Conservation (phyloP, 2,888 invertebrate species). For the Drosophila kambysellisi region DNA sequence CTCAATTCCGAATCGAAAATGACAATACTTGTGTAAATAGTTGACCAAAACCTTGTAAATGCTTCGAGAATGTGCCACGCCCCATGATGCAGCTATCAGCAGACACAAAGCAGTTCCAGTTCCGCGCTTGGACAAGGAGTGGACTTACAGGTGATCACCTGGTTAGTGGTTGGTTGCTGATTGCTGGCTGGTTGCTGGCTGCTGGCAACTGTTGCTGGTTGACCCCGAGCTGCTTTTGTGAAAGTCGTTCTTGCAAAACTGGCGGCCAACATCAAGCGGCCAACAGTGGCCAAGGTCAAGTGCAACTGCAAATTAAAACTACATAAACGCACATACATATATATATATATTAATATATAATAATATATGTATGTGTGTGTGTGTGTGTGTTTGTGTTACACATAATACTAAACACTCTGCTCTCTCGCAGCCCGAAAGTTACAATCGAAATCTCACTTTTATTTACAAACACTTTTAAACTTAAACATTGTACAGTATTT, state of each 20-base stretch:
- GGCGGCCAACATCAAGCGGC: slow-evolving; percentile 51
- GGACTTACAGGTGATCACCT: slow-evolving; percentile 41
- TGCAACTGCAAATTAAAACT: slow-evolving; percentile 76
- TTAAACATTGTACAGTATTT: slow-evolving; percentile 73
- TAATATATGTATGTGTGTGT: no score
- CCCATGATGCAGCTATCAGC: slow-evolving; percentile 22
- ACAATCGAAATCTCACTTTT: slow-evolving; percentile 57
- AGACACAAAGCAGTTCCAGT: slow-evolving; percentile 40
- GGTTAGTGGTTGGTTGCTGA: slow-evolving; percentile 11
- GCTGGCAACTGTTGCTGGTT: slow-evolving; percentile 29
- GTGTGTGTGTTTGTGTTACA: no score
- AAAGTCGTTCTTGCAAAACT: slow-evolving; percentile 80
- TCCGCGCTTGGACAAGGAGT: slow-evolving; percentile 54
- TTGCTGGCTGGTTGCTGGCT: slow-evolving; percentile 5
- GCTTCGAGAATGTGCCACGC: slow-evolving; percentile 61
- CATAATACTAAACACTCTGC: background rate
- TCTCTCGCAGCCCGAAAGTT: slow-evolving; percentile 5
- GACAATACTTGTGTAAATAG: slow-evolving; percentile 7
- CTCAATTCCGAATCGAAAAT: background rate
- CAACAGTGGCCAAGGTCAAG: slow-evolving; percentile 74
- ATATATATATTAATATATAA: background rate
- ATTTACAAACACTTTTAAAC: slow-evolving; percentile 61
- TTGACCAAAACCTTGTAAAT: slow-evolving; percentile 54
- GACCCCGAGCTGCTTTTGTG: slow-evolving; percentile 68
- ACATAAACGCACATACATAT: slow-evolving; percentile 8